phyloP scores from a whole-genome alignment of 2,888 invertebrate species.

The Hedya salicella region DNA sequence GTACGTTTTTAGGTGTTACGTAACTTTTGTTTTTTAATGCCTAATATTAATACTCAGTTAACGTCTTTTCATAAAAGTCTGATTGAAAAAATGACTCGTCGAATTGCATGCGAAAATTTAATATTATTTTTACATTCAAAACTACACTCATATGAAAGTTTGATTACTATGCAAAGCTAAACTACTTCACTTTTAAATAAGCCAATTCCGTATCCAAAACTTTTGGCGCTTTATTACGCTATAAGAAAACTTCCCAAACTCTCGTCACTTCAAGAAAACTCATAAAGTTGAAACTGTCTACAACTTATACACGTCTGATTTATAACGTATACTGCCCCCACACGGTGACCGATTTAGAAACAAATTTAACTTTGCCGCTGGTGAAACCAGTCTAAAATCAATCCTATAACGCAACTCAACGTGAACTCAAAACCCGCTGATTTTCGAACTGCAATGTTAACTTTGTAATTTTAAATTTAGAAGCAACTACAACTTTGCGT shows the following conservation, averaged over 20 bases:
- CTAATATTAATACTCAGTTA: no score
- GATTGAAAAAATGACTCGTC: no score
- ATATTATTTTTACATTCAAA: not conserved
- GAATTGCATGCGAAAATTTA: no score
- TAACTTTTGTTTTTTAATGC: no score
- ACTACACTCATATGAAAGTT: conserved; percentile 2
- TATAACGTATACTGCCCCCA: conserved; percentile 66
- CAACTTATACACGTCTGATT: conserved; percentile 67
- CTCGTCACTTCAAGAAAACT: conserved; percentile 36
- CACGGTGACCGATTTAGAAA: conserved; percentile 78
- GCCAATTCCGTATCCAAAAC: conserved; percentile 12
- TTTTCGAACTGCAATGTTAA: conserved; percentile 13
- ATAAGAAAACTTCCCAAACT: conserved; percentile 25
- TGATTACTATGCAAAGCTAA: conserved; percentile 1
- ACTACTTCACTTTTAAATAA: conserved; percentile 8
- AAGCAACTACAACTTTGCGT: not conserved
- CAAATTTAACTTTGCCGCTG: conserved; percentile 55
- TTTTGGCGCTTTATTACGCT: conserved; percentile 18
- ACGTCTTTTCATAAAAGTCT: no score
- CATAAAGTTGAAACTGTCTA: conserved; percentile 35
- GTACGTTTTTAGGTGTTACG: no score
- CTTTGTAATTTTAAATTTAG: not conserved
- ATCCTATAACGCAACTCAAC: not conserved
- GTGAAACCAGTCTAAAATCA: not conserved
- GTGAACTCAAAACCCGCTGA: not conserved